Percentiles rank a stretch among this genome's conserved stretches.
These are phyloP conservation scores for Drosophila rhopaloa DNA, from an alignment of 1,140 invertebrate species.

Conservation along the genomic window DNA sequence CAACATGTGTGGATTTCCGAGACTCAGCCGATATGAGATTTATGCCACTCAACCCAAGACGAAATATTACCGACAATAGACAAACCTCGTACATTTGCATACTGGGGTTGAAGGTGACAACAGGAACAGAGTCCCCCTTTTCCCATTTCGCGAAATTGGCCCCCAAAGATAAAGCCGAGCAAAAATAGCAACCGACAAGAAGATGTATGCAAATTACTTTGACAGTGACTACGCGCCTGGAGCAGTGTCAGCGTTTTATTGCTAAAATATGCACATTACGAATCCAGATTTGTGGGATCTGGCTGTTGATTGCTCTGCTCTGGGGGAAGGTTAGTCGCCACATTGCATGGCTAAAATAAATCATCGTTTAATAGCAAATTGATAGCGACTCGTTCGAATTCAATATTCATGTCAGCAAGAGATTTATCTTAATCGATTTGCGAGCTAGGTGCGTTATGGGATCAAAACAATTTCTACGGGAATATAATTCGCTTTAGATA, in stretches of 20 bases:
- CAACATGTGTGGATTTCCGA: conserved; percentile 13
- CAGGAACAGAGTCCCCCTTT: conserved; percentile 6
- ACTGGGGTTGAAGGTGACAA: conserved; percentile 30
- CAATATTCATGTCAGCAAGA: conserved; percentile 42
- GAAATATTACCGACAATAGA: conserved; percentile 60
- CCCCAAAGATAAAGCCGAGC: conserved; percentile 46
- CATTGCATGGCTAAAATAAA: conserved; percentile 24
- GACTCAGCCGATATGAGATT: conserved; percentile 51
- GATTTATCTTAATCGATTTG: conserved; percentile 37
- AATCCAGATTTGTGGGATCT: conserved; percentile 41
- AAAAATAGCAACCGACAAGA: conserved; percentile 23
- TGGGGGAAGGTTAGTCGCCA: conserved; percentile 9
- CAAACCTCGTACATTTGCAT: conserved; percentile 49
- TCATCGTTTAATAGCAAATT: conserved; percentile 48
- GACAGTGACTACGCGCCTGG: conserved; percentile 50
- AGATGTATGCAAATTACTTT: conserved; percentile 68
- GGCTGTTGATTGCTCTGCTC: conserved; percentile 12
- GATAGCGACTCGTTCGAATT: conserved; percentile 41
- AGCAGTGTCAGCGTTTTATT: conserved; percentile 65
- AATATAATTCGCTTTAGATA: background rate
- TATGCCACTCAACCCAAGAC: conserved; percentile 59
- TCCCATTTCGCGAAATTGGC: conserved; percentile 38
- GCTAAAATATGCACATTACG: conserved; percentile 68
- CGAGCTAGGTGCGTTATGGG: background rate
- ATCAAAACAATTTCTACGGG: background rate